These are phyloP conservation scores for Synchiropus splendidus DNA, from an alignment of 2,113 vertebrate species.

Conservation along the genomic window DNA sequence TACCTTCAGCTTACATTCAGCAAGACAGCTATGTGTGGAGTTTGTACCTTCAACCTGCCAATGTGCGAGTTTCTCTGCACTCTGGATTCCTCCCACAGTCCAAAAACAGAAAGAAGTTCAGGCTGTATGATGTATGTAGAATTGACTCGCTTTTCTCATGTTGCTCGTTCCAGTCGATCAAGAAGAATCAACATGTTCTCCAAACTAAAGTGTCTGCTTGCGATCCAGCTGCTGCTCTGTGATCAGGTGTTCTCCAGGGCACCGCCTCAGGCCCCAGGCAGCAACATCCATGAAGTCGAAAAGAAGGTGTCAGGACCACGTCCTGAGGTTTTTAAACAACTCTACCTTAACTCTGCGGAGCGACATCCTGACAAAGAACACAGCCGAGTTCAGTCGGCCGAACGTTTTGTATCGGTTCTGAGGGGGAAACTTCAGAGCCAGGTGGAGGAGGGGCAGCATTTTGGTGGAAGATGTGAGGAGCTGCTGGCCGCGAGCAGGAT, in stretches of 20 bases:
- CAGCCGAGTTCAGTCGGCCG: constrained; percentile 26
- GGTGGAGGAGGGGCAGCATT: constrained; percentile 16
- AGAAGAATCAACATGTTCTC: constrained; percentile 34
- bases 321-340: constrained; percentile 6
- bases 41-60: no score
- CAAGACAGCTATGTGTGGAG: no score
- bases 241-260: constrained; percentile 40
- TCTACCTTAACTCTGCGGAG: background rate
- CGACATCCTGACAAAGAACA: constrained; percentile 4
- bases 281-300: constrained; percentile 5
- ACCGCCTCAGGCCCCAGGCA: constrained; percentile 12
- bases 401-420: constrained; percentile 27
- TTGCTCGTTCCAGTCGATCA: no score
- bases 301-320: background rate
- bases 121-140: no score
- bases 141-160: no score
- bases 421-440: constrained; percentile 29
- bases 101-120: no score
- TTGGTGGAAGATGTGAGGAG: constrained; percentile 56
- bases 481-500: constrained; percentile 56
- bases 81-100: no score
- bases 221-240: constrained; percentile 57
- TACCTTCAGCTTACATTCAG: no score
- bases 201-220: constrained; percentile 55
- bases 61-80: no score